Percentiles rank a stretch among this genome's conserved stretches.
Conservation (phyloP, 2,888 invertebrate species). For the Automeris io region DNA sequence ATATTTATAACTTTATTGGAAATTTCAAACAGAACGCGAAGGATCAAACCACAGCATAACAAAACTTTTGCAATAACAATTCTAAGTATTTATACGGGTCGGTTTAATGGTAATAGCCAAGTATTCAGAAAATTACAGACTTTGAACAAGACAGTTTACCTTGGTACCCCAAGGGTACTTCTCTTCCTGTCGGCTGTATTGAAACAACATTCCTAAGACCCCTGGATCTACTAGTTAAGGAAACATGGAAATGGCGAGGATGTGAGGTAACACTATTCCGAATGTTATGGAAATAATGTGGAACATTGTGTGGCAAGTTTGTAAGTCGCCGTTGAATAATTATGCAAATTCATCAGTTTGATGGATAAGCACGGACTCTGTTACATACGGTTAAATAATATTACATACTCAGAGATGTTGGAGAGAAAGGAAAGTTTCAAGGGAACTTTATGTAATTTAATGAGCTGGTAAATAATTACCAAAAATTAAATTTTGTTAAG, state of each 20-base stretch:
- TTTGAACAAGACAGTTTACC: slow-evolving; percentile 19
- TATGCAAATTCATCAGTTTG: slow-evolving; percentile 5
- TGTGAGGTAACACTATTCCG: slow-evolving; percentile 8
- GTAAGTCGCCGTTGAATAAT: not conserved
- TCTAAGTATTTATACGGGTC: slow-evolving; percentile 7
- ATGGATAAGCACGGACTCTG: too few relatives aligned
- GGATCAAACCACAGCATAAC: not conserved
- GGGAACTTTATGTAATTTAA: too few relatives aligned
- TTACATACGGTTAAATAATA: too few relatives aligned
- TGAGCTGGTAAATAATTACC: too few relatives aligned
- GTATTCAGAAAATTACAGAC: slow-evolving; percentile 7
- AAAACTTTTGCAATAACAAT: slow-evolving; percentile 8
- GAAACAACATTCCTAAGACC: slow-evolving; percentile 4
- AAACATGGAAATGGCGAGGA: slow-evolving; percentile 5
- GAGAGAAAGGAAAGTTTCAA: too few relatives aligned
- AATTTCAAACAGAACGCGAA: not conserved
- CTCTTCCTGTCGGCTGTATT: slow-evolving; percentile 10
- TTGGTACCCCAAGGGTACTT: slow-evolving; percentile 18
- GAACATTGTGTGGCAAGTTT: slow-evolving; percentile 4
- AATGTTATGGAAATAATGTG: slow-evolving; percentile 2
- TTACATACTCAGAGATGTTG: too few relatives aligned
- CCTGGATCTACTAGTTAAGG: slow-evolving; percentile 7
- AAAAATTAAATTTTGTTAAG: too few relatives aligned
- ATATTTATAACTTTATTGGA: not conserved
- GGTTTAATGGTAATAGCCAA: not conserved